These are phyloP conservation scores for Baryphthengus martii DNA, from an alignment of 2,113 vertebrate species.

Conservation along the genomic window DNA sequence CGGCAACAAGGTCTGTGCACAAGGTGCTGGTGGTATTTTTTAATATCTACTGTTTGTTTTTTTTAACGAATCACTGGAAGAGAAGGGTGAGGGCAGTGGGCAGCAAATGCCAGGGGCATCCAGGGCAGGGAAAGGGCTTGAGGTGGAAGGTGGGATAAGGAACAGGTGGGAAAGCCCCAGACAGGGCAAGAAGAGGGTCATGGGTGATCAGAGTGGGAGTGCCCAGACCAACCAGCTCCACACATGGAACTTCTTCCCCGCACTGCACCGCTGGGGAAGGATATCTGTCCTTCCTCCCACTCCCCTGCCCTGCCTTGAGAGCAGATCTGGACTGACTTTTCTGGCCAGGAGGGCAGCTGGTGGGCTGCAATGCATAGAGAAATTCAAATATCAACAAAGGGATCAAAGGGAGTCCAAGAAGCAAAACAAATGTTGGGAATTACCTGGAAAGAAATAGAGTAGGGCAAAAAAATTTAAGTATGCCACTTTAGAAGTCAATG, in stretches of 20 bases:
- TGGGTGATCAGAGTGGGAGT: accelerated
- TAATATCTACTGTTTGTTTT: background rate
- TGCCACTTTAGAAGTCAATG: no score
- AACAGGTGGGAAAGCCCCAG: background rate
- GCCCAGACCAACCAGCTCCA: background rate
- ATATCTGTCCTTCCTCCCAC: no score
- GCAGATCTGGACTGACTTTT: no score
- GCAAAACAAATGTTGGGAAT: no score
- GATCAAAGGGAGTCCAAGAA: no score
- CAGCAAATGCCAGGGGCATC: accelerated
- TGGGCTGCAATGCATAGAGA: no score
- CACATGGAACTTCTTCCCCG: background rate
- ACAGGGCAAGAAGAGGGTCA: background rate
- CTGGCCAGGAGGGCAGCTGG: no score
- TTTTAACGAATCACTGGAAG: background rate
- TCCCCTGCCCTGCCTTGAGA: no score
- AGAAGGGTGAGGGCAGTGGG: background rate
- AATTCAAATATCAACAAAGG: no score
- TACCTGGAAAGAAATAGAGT: no score
- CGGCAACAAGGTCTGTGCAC: background rate
- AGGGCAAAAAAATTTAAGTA: no score
- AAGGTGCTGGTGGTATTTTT: background rate
- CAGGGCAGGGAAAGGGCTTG: accelerated
- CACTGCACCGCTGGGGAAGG: background rate
- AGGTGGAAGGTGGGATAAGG: background rate